Percentiles rank a stretch among this genome's conserved stretches.
These are phyloP conservation scores for Martes martes DNA, from an alignment of 2,113 vertebrate species.

Conservation along the genomic window DNA sequence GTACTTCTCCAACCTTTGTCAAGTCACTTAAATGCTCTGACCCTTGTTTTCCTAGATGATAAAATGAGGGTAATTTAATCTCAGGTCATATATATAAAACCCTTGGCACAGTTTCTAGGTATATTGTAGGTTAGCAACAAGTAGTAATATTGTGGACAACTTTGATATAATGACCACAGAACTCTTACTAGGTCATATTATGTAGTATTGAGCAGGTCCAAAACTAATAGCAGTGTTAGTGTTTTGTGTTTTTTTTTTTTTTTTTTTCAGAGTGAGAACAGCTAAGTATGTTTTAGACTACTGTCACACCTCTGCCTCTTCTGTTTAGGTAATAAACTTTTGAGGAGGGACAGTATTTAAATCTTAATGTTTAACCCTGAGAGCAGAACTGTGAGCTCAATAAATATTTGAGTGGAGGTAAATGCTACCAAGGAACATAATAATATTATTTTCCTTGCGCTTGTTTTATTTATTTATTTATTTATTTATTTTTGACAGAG, in stretches of 20 bases:
- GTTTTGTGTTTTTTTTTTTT: not conserved
- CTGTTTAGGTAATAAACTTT: constrained; percentile 36
- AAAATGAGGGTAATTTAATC: not conserved
- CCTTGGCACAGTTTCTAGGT: not conserved
- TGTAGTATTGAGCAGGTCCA: not conserved
- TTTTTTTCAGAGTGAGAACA: not conserved
- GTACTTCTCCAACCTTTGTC: not conserved
- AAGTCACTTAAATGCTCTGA: constrained; percentile 2
- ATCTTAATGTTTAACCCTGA: constrained; percentile 10
- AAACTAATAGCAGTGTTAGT: not conserved
- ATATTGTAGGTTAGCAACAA: not conserved
- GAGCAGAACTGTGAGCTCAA: not conserved
- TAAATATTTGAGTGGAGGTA: constrained; percentile 31
- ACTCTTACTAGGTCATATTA: not conserved
- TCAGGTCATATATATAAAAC: not conserved
- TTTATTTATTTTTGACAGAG: not conserved
- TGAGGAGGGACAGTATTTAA: not conserved
- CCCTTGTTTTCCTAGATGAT: constrained; percentile 9
- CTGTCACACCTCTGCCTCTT: not conserved
- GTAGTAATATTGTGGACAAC: not conserved
- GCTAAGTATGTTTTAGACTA: not conserved
- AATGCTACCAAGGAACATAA: constrained; percentile 1
- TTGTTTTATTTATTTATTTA: not conserved
- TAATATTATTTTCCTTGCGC: constrained; percentile 5
- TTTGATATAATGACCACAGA: not conserved